Conservation (phyloP, 2,113 vertebrate species). For the Dipodomys spectabilis region DNA sequence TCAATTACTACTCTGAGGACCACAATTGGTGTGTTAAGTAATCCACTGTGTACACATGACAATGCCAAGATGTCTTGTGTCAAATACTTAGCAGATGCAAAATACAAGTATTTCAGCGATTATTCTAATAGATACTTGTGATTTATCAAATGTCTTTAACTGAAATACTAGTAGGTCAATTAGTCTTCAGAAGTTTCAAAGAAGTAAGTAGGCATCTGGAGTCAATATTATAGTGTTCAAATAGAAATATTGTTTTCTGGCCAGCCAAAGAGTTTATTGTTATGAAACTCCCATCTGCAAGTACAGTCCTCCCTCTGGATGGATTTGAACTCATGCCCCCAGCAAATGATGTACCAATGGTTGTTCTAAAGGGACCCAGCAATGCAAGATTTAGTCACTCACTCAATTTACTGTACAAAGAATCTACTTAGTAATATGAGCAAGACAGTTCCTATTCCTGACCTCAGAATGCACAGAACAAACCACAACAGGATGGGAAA, state of each 20-base stretch:
- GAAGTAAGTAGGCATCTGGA: background rate
- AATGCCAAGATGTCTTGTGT: background rate
- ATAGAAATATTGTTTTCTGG: constrained; percentile 24
- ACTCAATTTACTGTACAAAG: background rate
- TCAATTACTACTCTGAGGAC: background rate
- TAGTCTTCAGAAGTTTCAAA: constrained; percentile 34
- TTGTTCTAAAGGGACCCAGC: background rate
- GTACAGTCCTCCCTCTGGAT: background rate
- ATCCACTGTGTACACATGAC: background rate
- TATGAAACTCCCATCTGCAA: background rate
- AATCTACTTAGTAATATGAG: background rate
- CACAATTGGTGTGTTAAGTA: background rate
- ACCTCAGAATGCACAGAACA: background rate
- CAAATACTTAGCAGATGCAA: background rate
- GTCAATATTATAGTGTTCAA: background rate
- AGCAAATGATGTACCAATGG: background rate
- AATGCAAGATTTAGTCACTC: background rate
- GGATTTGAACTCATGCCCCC: background rate
- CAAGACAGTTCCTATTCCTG: background rate
- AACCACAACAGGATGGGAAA: background rate
- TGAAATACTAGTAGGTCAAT: background rate
- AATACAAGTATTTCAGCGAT: background rate
- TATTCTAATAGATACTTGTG: background rate
- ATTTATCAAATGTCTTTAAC: background rate
- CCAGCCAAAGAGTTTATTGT: background rate